phyloP scores from a whole-genome alignment of 2,797 vertebrate species.

The Pangasius macronema region DNA sequence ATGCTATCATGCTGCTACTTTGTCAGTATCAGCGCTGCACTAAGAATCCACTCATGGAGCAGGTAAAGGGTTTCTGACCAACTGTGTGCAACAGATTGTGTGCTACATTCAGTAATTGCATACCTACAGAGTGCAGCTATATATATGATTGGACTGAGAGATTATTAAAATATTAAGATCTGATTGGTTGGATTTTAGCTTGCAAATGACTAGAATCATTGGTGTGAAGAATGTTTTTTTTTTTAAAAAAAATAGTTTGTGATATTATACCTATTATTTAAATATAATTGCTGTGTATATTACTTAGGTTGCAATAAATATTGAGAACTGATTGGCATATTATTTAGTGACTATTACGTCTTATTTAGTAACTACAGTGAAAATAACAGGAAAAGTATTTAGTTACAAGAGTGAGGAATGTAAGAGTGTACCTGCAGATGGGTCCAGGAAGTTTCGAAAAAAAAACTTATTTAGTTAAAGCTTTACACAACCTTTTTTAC shows the following conservation, averaged over 20 bases:
- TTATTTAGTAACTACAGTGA: neutral
- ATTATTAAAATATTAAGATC: neutral
- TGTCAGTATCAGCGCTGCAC: neutral
- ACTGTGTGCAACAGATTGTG: neutral
- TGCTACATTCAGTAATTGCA: neutral
- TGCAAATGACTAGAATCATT: neutral
- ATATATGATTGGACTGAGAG: neutral
- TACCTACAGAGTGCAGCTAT: neutral
- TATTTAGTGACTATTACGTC: neutral
- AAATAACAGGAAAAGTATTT: neutral
- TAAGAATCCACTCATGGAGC: neutral
- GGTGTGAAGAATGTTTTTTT: neutral
- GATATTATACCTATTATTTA: neutral
- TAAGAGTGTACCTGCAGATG: neutral
- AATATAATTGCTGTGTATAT: neutral
- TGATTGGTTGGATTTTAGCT: neutral
- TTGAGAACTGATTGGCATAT: neutral
- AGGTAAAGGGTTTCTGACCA: neutral
- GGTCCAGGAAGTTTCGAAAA: neutral
- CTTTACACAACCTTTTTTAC: neutral
- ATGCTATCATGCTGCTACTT: neutral
- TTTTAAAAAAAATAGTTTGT: neutral
- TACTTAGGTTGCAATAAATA: neutral
- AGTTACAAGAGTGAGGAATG: neutral
- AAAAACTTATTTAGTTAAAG: neutral